Percentiles rank a stretch among this genome's conserved stretches.
These are phyloP conservation scores for Epinephelus awoara DNA, from an alignment of 2,797 vertebrate genomes.

Conservation along the genomic window DNA sequence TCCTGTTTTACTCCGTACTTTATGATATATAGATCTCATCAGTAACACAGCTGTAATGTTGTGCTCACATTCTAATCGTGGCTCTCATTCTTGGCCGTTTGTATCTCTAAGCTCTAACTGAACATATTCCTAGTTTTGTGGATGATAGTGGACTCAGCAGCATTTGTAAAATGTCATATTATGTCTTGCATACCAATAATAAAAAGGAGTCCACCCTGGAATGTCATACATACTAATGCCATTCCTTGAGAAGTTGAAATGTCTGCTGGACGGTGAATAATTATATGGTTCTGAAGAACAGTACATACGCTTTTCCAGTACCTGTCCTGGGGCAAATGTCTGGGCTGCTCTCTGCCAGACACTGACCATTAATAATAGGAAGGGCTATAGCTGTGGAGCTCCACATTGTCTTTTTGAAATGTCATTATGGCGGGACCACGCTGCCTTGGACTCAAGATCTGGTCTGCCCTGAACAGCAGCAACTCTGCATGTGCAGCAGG, in stretches of 20 bases:
- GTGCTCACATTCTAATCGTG: background rate
- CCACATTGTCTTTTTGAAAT: conserved; percentile 46
- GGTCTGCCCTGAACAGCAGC: background rate
- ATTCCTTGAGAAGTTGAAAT: conserved; percentile 9
- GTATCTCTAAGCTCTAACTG: conserved; percentile 6
- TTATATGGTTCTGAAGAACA: conserved; percentile 25
- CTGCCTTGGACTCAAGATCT: conserved; percentile 26
- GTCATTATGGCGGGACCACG: conserved; percentile 41
- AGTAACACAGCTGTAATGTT: background rate
- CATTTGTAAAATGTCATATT: conserved; percentile 42
- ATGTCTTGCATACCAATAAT: conserved; percentile 19
- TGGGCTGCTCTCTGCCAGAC: conserved; percentile 42
- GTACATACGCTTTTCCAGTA: background rate
- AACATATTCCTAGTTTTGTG: conserved; percentile 7
- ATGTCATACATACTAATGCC: conserved; percentile 35
- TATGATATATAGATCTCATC: background rate
- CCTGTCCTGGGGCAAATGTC: conserved; percentile 40
- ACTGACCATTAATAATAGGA: conserved; percentile 52
- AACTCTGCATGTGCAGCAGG: conserved; percentile 15
- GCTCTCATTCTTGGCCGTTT: conserved; percentile 7
- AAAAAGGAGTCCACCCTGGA: conserved; percentile 32
- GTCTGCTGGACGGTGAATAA: conserved; percentile 25
- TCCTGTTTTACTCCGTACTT: conserved; percentile 5
- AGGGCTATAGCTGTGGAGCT: conserved; percentile 32
- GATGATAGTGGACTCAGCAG: background rate